Conservation (phyloP, 2,797 vertebrate species). For the Myoxocephalus aenaeus region DNA sequence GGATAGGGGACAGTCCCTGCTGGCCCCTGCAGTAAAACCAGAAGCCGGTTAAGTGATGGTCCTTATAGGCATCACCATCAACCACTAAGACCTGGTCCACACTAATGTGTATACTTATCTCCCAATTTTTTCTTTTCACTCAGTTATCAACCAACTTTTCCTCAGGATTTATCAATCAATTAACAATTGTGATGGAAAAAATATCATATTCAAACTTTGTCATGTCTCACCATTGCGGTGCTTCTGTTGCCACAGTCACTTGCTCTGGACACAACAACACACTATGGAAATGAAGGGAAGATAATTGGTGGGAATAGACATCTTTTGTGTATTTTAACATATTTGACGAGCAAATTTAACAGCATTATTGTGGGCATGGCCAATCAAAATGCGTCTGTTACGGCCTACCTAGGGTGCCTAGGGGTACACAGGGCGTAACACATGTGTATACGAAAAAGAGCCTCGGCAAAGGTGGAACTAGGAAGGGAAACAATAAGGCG, state of each 20-base stretch:
- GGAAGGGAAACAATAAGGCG: no score
- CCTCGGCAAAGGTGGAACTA: no score
- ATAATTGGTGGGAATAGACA: not conserved
- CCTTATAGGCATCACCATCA: not conserved
- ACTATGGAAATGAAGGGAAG: not conserved
- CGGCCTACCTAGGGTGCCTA: no score
- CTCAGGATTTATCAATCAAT: not conserved
- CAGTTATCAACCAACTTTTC: not conserved
- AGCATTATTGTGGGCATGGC: not conserved
- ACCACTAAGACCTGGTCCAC: not conserved
- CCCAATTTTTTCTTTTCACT: not conserved
- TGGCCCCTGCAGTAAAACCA: slow-evolving; percentile 46
- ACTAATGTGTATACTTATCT: slow-evolving; percentile 4
- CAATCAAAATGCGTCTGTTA: not conserved
- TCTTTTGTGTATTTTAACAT: slow-evolving; percentile 6
- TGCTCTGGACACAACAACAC: not conserved
- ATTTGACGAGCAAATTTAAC: not conserved
- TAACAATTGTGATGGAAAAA: not conserved
- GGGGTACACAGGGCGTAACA: no score
- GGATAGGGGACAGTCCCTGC: slow-evolving; percentile 46
- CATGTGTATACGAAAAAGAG: no score
- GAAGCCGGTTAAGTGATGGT: slow-evolving; percentile 42
- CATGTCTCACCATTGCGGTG: not conserved
- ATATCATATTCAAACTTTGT: not conserved
- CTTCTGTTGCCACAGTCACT: not conserved